These are phyloP conservation scores for Chelonoidis abingdonii DNA, from an alignment of 2,113 vertebrate species.

Conservation along the genomic window DNA sequence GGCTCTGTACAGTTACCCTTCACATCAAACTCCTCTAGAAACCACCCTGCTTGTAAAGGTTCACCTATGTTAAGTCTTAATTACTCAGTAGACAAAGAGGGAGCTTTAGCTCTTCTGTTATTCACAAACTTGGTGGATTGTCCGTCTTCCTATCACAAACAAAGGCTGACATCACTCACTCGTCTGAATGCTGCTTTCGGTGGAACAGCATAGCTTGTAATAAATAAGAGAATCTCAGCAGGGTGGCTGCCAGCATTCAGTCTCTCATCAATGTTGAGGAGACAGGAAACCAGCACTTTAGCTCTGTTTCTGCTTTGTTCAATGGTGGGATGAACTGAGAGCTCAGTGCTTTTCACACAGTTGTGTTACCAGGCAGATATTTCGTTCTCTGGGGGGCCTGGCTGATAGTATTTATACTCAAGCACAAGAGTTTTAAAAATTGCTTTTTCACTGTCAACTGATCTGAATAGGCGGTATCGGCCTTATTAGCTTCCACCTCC, in stretches of 20 bases:
- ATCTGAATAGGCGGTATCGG: accelerated
- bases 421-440: neutral
- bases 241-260: neutral
- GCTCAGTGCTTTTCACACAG: neutral
- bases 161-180: neutral
- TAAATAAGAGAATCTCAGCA: neutral
- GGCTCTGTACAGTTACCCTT: neutral
- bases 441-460: neutral
- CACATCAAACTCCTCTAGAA: neutral
- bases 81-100: neutral
- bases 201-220: neutral
- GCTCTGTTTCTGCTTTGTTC: neutral
- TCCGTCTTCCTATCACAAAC: neutral
- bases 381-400: neutral
- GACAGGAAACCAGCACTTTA: neutral
- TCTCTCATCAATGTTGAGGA: neutral
- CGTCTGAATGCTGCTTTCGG: neutral
- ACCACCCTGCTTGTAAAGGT: neutral
- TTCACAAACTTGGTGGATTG: neutral
- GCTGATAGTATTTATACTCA: accelerated
- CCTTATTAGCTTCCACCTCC: neutral
- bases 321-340: neutral
- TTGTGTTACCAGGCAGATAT: neutral
- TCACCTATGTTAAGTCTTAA: neutral
- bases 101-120: neutral